A percentile compares a stretch with the other conserved stretches of the same genome.
These are phyloP conservation scores for Saccopteryx bilineata DNA, from an alignment of 2,113 vertebrate genomes.

Conservation along the genomic window DNA sequence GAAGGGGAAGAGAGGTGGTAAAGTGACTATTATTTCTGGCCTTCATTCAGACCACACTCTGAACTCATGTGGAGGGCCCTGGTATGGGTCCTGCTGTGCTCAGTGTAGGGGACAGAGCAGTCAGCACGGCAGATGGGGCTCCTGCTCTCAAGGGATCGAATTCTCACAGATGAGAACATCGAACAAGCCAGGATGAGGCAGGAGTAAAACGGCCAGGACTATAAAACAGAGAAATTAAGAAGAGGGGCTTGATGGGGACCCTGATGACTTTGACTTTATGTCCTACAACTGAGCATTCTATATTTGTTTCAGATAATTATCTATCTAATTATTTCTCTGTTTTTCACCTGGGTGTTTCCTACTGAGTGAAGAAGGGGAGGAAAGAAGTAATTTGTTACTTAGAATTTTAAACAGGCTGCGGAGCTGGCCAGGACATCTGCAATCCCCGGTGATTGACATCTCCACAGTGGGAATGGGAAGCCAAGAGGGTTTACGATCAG, in stretches of 20 bases:
- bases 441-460: accelerated
- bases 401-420: background rate
- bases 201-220: background rate
- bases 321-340: background rate
- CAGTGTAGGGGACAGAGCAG: background rate
- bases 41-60: background rate
- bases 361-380: accelerated
- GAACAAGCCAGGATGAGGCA: background rate
- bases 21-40: background rate
- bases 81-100: too few species aligned
- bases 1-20: background rate
- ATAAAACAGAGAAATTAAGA: background rate
- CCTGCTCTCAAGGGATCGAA: background rate
- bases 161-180: background rate
- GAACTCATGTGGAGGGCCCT: background rate
- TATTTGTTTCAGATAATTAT: background rate
- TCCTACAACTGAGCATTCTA: background rate
- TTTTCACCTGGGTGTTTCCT: background rate
- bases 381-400: background rate
- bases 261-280: background rate
- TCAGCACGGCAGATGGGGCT: accelerated
- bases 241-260: background rate
- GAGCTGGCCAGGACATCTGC: background rate
- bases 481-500: background rate
- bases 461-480: background rate